Evolutionary conservation across 2,797 vertebrate species (phyloP), one percentile per base, ranked within the genome.

Genomic region (Cyclopterus lumpus): DNA sequence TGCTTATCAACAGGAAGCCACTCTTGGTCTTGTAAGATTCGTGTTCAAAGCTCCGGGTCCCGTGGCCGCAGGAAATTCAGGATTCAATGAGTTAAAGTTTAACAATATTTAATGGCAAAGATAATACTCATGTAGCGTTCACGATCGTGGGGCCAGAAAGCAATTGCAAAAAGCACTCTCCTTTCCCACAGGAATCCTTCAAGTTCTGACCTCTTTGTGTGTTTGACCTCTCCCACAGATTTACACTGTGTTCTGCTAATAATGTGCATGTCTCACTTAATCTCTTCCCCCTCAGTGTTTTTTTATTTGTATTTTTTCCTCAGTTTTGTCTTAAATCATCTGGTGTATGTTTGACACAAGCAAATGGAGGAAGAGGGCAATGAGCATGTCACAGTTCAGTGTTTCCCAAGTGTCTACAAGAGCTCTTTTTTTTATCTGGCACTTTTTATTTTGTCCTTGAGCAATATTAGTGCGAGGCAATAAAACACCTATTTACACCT

Each of bases 1-100:
- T 75, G 24, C 65, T 75, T 71, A 78, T 79, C 82, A 77, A 69
- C 88, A 53, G 84, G 86, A 88, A 79, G 66, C 86, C 72, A 73
- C 75, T 82, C 24, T 6, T 58, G 66, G 71, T 80, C 66, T 55
- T n/a, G n/a, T n/a, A n/a, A n/a, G n/a, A n/a, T n/a, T n/a, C n/a
- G n/a, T n/a, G n/a, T n/a, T n/a, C n/a, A n/a, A n/a, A n/a, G n/a
- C n/a, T n/a, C n/a, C n/a, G n/a, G n/a, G n/a, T n/a, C n/a, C n/a
- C n/a, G n/a, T n/a, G n/a, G n/a, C n/a, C n/a, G n/a, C n/a, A n/a
- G n/a, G n/a, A n/a, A n/a, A n/a, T n/a, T n/a, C n/a, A n/a, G n/a
- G n/a, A n/a, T n/a, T n/a, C n/a, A n/a, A n/a, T n/a, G n/a, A n/a
- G n/a, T n/a, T n/a, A n/a, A n/a, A n/a, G n/a, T n/a, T n/a, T n/a